Evolutionary conservation across 2,797 vertebrate genomes (phyloP).

Genomic region (Coreius guichenoti): DNA sequence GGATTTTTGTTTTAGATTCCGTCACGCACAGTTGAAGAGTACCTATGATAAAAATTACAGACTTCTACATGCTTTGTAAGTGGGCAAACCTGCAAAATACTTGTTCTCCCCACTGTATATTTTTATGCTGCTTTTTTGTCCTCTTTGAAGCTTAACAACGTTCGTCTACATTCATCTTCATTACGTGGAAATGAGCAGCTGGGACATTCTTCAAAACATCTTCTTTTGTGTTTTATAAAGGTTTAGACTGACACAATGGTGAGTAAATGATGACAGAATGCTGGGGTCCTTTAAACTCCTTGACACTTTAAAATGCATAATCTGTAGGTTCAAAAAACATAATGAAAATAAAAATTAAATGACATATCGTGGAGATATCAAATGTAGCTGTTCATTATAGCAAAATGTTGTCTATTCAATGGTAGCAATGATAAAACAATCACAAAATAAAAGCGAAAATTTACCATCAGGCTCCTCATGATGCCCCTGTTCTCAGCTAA

Average conservation of each 20-base stretch:
- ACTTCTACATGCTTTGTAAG: too few species aligned
- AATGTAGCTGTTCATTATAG: neutral
- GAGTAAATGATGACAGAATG: neutral
- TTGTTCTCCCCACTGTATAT: too few species aligned
- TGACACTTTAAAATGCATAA: neutral
- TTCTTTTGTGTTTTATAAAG: neutral
- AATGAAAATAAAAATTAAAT: neutral
- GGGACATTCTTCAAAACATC: neutral
- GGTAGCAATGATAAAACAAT: constrained; percentile 8
- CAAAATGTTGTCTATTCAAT: neutral
- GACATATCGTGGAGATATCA: neutral
- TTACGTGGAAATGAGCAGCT: neutral
- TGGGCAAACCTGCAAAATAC: too few species aligned
- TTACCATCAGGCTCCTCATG: constrained; percentile 32
- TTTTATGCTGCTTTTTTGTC: neutral
- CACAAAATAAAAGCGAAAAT: neutral
- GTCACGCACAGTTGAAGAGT: too few species aligned
- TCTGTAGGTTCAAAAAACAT: neutral
- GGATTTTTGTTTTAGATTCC: too few species aligned
- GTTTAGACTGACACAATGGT: neutral
- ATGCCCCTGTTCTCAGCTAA: constrained; percentile 50
- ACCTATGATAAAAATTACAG: too few species aligned
- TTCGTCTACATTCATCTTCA: neutral
- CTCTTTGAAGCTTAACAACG: neutral
- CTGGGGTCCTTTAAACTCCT: neutral